phyloP scores from a whole-genome alignment of 2,888 invertebrate genomes.

The Amaurobius ferox region DNA sequence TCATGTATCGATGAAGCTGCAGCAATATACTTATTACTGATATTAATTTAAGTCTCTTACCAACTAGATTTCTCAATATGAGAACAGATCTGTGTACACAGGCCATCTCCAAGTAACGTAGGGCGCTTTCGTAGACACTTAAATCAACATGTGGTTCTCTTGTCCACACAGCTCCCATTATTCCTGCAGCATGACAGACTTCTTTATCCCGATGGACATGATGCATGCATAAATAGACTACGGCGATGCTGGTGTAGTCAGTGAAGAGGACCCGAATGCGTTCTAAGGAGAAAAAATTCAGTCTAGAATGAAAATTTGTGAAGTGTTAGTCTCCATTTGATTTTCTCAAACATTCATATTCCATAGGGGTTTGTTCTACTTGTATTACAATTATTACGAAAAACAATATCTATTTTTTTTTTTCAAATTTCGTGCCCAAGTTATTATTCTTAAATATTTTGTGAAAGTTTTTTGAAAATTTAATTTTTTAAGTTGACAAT shows the following conservation, averaged over 20 bases:
- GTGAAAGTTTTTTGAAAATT: too few species aligned
- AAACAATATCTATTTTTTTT: too few species aligned
- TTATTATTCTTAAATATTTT: too few species aligned
- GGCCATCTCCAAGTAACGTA: conserved; percentile 51
- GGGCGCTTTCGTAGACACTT: conserved; percentile 44
- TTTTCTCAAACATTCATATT: too few species aligned
- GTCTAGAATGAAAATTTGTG: not conserved
- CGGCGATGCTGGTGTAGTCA: conserved; percentile 49
- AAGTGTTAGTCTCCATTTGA: too few species aligned
- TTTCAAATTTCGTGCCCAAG: too few species aligned
- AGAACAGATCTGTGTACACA: conserved; percentile 50
- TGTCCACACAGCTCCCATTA: conserved; percentile 61
- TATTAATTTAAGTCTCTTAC: too few species aligned
- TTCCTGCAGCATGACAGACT: conserved; percentile 47
- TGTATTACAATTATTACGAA: too few species aligned
- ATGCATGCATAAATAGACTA: conserved; percentile 50
- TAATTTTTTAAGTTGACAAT: too few species aligned
- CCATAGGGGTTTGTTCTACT: too few species aligned
- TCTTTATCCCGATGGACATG: conserved; percentile 45
- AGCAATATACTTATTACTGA: too few species aligned
- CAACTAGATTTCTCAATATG: conserved; percentile 34
- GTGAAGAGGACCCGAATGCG: conserved; percentile 53
- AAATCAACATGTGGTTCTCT: conserved; percentile 56
- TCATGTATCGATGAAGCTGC: too few species aligned
- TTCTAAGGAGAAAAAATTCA: conserved; percentile 30